Percentiles rank a stretch among this genome's conserved stretches.
Evolutionary conservation across 2,797 vertebrate genomes (phyloP).

Genomic region (Melanotaenia nigrans): DNA sequence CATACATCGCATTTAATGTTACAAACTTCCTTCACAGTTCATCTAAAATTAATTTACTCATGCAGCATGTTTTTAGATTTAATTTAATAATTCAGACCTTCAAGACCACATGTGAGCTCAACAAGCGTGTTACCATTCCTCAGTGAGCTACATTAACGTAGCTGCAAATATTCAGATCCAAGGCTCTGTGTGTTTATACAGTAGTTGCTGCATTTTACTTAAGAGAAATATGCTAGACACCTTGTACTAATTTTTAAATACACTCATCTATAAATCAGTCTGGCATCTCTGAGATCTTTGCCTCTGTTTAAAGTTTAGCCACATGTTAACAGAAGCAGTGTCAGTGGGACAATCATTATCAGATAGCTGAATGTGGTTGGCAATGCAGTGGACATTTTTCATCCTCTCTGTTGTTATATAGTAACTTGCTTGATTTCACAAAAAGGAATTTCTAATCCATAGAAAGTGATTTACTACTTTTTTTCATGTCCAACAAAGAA

Average conservation of each 20-base stretch:
- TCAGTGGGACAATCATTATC: background rate
- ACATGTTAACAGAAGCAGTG: background rate
- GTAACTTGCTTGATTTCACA: background rate
- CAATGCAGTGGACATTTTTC: background rate
- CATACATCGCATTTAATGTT: constrained; percentile 5
- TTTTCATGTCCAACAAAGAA: background rate
- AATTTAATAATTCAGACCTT: background rate
- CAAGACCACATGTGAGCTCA: background rate
- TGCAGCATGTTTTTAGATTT: background rate
- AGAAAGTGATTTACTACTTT: background rate
- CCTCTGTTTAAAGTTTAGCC: background rate
- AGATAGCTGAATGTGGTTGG: background rate
- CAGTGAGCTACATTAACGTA: background rate
- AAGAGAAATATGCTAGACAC: background rate
- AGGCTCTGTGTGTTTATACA: too few relatives aligned
- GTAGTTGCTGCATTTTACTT: background rate
- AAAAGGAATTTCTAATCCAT: background rate
- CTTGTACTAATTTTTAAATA: background rate
- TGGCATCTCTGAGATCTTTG: background rate
- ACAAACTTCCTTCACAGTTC: background rate
- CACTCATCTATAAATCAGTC: background rate
- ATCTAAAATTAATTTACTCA: constrained; percentile 8
- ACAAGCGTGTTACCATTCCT: background rate
- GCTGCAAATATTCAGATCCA: background rate
- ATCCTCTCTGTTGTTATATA: background rate